Evolutionary conservation across 2,888 invertebrate species (phyloP).

Genomic region (Cataglyphis rosenhaueri): DNA sequence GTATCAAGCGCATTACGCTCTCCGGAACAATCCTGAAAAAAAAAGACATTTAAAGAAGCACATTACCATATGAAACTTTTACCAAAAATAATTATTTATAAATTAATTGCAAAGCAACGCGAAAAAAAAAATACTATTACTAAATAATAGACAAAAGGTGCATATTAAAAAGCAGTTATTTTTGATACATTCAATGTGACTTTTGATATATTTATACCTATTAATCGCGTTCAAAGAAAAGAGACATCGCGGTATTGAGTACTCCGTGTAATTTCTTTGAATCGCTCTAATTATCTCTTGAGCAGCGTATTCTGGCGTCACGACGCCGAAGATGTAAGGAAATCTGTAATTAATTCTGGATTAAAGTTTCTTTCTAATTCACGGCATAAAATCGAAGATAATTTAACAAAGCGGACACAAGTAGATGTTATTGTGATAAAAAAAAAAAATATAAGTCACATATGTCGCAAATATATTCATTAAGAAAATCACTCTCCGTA

Average conservation of each 20-base stretch:
- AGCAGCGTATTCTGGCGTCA: constrained; percentile 77
- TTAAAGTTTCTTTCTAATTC: background rate
- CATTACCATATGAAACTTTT: background rate
- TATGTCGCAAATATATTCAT: background rate
- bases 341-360: constrained; percentile 69
- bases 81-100: background rate
- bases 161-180: background rate
- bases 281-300: constrained; percentile 78
- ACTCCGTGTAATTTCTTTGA: constrained; percentile 79
- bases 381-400: background rate
- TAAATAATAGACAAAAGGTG: background rate
- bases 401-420: background rate
- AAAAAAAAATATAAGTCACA: background rate
- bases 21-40: constrained; percentile 74
- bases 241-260: constrained; percentile 79
- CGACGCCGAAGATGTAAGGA: constrained; percentile 76
- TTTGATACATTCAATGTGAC: background rate
- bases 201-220: constrained; percentile 69
- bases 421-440: background rate
- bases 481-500: background rate
- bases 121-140: background rate
- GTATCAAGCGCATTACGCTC: constrained; percentile 71
- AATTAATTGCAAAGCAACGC: background rate
- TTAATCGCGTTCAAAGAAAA: constrained; percentile 74
- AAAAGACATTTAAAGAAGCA: background rate